Base-by-base conservation (phyloP, 2,113 vertebrate species). In the Onychostoma macrolepis region DNA sequence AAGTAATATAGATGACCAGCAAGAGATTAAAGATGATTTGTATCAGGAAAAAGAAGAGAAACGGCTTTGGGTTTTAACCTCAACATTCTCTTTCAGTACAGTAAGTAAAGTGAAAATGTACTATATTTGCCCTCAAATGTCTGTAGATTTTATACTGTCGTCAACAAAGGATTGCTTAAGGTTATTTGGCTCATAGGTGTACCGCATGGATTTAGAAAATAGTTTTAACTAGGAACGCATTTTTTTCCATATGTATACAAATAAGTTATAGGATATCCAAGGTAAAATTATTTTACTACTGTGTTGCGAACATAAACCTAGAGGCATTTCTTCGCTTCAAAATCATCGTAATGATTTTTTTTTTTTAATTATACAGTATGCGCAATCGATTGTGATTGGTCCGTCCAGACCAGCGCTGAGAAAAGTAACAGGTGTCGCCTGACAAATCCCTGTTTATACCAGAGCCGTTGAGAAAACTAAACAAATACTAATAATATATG, bases 1-100 rank as follows among this genome's bases (percentile, higher is more conserved):
- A n/a, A n/a, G n/a, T n/a, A n/a, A n/a, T n/a, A n/a, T n/a, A n/a
- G n/a, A n/a, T n/a, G n/a, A n/a, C 50, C 50, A 74, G 72, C 75
- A 83, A 75, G 41, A 87, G 21, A 71, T 77, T 45, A 87, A 87
- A 82, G 80, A 83, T 86, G 15, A 84, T 80, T 84, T 38, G 85
- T 61, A 87, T 28, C 58, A 69, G 76, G 72, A 80, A 72, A 53
- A 56, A 83, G 30, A 53, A 28, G 67, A 45, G 6, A 21, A 61
- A 45, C 38, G 83, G 83, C 61, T 67, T 78, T 91, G 53, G 79
- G 80, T 69, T 84, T 76, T 77, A 84, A 84, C 36, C 48, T 56
- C 0, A 12, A 13, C 1, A 13, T 43, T 43, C 21, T 3, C 36
- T 30, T 33, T 53, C 81, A 86, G 30, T 69, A 74, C 77, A 86